Conservation (phyloP, 2,113 vertebrate genomes). For the Pholis gunnellus region DNA sequence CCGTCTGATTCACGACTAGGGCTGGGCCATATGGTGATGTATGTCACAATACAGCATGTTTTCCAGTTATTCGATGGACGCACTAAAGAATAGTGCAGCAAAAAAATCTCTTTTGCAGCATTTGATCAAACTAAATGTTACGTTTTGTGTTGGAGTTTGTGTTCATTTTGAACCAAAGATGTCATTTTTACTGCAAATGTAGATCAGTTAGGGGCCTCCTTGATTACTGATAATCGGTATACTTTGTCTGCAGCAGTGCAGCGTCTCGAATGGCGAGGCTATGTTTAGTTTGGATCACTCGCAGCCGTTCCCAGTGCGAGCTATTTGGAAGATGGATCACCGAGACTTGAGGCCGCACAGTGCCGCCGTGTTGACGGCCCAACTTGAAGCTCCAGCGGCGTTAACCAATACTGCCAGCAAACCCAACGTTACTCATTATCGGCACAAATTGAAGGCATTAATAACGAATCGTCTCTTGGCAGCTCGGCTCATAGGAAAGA, state of each 20-base stretch:
- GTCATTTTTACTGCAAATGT: background rate
- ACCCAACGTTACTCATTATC: background rate
- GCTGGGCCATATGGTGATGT: background rate
- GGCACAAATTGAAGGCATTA: background rate
- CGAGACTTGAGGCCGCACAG: background rate
- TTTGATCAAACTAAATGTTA: background rate
- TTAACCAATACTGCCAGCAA: background rate
- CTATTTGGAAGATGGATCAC: conserved; percentile 17
- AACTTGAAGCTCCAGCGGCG: background rate
- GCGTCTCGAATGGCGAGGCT: background rate
- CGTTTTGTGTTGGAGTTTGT: background rate
- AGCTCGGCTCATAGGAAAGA: background rate
- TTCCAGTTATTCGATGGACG: background rate
- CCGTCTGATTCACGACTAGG: too few species aligned
- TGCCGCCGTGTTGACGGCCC: conserved; percentile 10
- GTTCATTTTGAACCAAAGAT: background rate
- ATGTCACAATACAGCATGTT: background rate
- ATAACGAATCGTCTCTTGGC: background rate
- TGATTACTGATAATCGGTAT: background rate
- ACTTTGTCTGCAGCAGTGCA: background rate
- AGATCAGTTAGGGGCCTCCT: too few species aligned
- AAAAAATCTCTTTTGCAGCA: background rate
- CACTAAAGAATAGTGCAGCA: background rate
- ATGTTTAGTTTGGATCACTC: background rate
- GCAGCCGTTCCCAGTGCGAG: background rate